Base-by-base conservation (phyloP, 53 echinoderm and acorn worm species). In the Zoroaster sp. region DNA sequence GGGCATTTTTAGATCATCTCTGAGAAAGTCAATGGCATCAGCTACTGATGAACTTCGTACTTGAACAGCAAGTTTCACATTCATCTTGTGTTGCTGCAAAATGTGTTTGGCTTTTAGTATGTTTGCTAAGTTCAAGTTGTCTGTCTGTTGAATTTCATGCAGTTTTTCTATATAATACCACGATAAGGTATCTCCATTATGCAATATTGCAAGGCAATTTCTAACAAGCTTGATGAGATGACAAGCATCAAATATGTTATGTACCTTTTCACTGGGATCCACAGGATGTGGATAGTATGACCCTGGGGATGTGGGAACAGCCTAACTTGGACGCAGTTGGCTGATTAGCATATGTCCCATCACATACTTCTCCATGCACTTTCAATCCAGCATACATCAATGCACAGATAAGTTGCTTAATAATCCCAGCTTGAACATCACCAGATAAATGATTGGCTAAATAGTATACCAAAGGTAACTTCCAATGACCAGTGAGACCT, bases 111-210 rank as follows among this genome's bases (percentile, higher is more conserved):
- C 20, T 49, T 79, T 92, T 1, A 94, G 18, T 83, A 90, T 87
- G 55, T 92, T 94, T 45, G 90, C 80, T 0, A 94, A 51, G 34
- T 89, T 77, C 17, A 89, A 73, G 47, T 63, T 87, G 55, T 94
- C 90, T 32, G 87, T 81, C 35, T 75, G 76, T 36, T 94, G 94
- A 3, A 91, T 18, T 4, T 91, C 51, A 23, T 80, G 23, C 1
- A 94, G 72, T 78, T 91, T 91, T 31, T 88, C 83, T 2, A 94
- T 94, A 52, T 89, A 94, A 25, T 53, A 39, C 91, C 91, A 94
- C n/a, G 67, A 71, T n/a, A 88, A 88, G 35, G 52, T 23, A 47
- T 94, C 68, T 49, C 67, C 85, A 13, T 91, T 35, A 66, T 82
- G 91, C 17, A 67, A 83, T 44, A 88, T 87, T 69, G 93, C 94